Conservation (phyloP, 2,113 vertebrate genomes). For the Lamprologus callipterus region DNA sequence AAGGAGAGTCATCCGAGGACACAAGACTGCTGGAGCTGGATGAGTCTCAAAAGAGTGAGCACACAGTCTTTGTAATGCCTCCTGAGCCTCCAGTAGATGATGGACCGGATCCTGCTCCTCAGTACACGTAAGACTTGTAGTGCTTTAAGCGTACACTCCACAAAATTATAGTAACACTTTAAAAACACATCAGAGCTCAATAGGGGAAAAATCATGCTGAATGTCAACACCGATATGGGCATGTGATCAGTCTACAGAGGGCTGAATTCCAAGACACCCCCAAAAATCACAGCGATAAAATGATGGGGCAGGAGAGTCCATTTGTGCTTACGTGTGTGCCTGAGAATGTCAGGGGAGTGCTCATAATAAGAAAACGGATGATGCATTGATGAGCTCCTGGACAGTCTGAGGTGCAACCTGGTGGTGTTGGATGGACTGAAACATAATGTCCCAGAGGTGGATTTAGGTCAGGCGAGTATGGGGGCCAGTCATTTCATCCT, state of each 20-base stretch:
- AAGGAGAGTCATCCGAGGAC: conserved; percentile 84
- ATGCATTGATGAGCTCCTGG: rapidly evolving
- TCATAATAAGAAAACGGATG: neutral
- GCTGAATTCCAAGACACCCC: neutral
- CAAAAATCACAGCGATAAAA: neutral
- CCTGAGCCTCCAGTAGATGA: conserved; percentile 77
- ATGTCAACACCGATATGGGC: neutral
- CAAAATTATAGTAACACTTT: neutral
- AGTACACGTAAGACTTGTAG: conserved; percentile 76
- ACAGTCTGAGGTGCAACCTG: neutral
- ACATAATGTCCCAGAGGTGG: neutral
- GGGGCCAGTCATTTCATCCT: neutral
- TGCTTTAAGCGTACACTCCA: neutral
- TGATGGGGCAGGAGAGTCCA: neutral
- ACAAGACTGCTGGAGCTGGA: conserved; percentile 87
- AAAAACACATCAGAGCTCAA: neutral
- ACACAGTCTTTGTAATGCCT: conserved; percentile 93
- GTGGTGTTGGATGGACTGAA: neutral
- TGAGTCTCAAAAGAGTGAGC: conserved; percentile 95
- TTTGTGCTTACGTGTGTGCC: neutral
- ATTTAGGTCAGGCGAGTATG: neutral
- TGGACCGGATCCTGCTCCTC: conserved; percentile 65
- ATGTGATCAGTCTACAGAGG: neutral
- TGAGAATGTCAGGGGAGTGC: neutral
- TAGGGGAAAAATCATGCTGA: neutral